phyloP scores from a whole-genome alignment of 1,140 invertebrate genomes.

The Anoplophora glabripennis region DNA sequence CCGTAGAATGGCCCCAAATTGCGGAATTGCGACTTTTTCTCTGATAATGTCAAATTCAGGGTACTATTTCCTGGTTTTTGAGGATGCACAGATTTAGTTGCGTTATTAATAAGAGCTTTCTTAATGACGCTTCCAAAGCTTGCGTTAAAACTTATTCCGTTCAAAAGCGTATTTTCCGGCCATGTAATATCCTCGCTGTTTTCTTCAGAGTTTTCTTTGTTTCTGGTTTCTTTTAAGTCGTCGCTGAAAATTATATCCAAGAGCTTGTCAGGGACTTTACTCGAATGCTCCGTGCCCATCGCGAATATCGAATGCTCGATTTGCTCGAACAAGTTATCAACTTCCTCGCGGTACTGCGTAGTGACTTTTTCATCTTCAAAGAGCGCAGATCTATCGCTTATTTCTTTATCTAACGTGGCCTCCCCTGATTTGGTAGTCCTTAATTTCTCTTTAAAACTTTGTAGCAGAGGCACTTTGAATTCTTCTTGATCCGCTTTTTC shows the following conservation, averaged over 20 bases:
- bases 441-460: slow-evolving; percentile 9
- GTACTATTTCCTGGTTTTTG: slow-evolving; percentile 24
- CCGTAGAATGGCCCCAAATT: slow-evolving; percentile 65
- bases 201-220: slow-evolving; percentile 19
- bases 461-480: slow-evolving; percentile 18
- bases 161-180: slow-evolving; percentile 23
- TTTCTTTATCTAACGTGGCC: slow-evolving; percentile 10
- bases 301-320: slow-evolving; percentile 41
- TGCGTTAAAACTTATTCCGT: slow-evolving; percentile 21
- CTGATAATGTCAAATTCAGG: slow-evolving; percentile 16
- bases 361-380: slow-evolving; percentile 25
- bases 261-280: slow-evolving; percentile 26
- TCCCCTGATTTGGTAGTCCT: background rate
- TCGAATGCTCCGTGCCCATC: slow-evolving; percentile 29
- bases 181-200: slow-evolving; percentile 18
- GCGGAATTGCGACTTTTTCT: slow-evolving; percentile 32
- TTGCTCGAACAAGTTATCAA: slow-evolving; percentile 39
- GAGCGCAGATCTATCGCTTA: slow-evolving; percentile 17
- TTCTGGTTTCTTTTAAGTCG: slow-evolving; percentile 3
- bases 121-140: slow-evolving; percentile 38
- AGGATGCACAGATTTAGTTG: slow-evolving; percentile 27
- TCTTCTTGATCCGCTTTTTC: slow-evolving; percentile 14
- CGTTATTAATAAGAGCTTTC: slow-evolving; percentile 40
- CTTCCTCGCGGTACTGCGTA: slow-evolving; percentile 32
- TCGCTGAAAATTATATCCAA: slow-evolving; percentile 31